A percentile compares a stretch with the other conserved stretches of the same genome.
These are phyloP conservation scores for Lasioglossum oenotherae DNA, from an alignment of 2,888 invertebrate genomes.

Conservation along the genomic window DNA sequence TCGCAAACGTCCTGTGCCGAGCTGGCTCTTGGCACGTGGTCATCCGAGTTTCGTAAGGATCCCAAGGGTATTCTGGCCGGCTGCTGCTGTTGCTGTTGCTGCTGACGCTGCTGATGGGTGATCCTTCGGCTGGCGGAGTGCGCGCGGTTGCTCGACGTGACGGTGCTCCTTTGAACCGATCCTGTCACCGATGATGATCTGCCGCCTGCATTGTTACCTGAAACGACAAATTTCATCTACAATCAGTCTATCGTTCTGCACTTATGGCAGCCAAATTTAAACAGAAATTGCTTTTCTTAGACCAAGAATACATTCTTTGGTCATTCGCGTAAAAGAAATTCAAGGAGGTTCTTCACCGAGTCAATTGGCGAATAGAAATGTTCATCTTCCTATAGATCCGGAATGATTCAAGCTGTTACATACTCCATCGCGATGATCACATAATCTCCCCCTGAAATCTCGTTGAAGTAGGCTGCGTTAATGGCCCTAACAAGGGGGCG, in stretches of 20 bases:
- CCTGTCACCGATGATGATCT: slow-evolving; percentile 78
- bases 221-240: background rate
- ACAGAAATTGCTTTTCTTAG: background rate
- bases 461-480: background rate
- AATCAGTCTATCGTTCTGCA: background rate
- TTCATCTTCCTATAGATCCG: background rate
- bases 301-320: background rate
- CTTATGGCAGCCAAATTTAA: background rate
- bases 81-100: slow-evolving; percentile 67
- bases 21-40: slow-evolving; percentile 84
- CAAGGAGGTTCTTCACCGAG: background rate
- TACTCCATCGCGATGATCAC: background rate
- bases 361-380: background rate
- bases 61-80: slow-evolving; percentile 69
- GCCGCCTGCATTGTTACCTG: slow-evolving; percentile 77
- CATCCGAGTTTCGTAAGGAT: slow-evolving; percentile 85
- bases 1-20: slow-evolving; percentile 89
- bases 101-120: slow-evolving; percentile 84
- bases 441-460: background rate
- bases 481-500: background rate
- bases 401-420: background rate
- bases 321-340: background rate
- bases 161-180: slow-evolving; percentile 75
- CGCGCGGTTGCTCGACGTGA: slow-evolving; percentile 85
- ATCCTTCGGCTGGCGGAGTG: slow-evolving; percentile 84